Evolutionary conservation across 1,140 invertebrate genomes (phyloP).

Genomic region (Fopius arisanus): DNA sequence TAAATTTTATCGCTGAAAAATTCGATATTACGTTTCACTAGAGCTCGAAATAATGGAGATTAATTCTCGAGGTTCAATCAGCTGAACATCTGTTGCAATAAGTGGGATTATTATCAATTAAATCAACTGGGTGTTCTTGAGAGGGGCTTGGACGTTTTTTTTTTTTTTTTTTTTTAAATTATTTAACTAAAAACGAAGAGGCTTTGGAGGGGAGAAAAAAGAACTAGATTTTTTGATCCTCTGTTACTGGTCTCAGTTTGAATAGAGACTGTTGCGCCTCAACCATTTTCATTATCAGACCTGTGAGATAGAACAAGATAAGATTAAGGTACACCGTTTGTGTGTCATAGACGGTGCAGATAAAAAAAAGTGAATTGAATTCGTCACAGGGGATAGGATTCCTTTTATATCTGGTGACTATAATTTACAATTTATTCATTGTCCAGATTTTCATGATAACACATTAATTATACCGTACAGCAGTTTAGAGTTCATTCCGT

Average conservation of each 20-base stretch:
- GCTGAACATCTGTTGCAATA: neutral
- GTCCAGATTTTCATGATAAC: conserved; percentile 33
- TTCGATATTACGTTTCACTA: neutral
- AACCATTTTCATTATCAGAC: conserved; percentile 3
- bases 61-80: neutral
- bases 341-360: conserved; percentile 6
- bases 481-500: neutral
- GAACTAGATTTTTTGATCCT: too few relatives aligned
- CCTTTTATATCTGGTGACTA: neutral
- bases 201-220: too few relatives aligned
- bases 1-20: neutral
- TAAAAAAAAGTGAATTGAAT: neutral
- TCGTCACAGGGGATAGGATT: neutral
- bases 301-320: conserved; percentile 49
- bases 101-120: neutral
- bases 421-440: conserved; percentile 36
- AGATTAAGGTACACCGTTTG: conserved; percentile 41
- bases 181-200: neutral
- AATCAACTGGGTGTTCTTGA: too few relatives aligned
- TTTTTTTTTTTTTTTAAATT: neutral
- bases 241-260: neutral
- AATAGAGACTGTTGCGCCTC: neutral
- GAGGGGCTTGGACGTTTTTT: neutral
- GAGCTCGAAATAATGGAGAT: neutral
- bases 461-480: neutral